Base-by-base conservation (phyloP, 2,113 vertebrate genomes). In the Oreotrochilus melanogaster region DNA sequence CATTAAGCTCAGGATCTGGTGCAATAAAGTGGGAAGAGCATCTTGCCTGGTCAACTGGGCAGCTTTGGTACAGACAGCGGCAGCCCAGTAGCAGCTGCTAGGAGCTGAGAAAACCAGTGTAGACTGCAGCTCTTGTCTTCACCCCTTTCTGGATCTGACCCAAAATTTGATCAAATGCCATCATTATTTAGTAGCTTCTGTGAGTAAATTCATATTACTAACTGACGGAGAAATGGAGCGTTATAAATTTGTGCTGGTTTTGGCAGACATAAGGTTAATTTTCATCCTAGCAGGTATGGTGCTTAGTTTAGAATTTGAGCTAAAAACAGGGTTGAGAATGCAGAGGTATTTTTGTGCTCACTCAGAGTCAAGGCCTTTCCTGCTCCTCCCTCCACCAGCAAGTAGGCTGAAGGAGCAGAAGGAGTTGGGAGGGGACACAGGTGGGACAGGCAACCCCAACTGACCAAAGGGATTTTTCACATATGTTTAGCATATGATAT, bases 11-110 rank as follows among this genome's bases (percentile, higher is more conserved):
- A 56, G 76, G 48, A 51, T 5, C 14, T 45, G 3, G 14, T 3
- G n/a, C 18, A 43, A 6, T 1, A 30, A 18, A 56, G 14, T 25
- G 14, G 48, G 13, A 58, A 74, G 18, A 81, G 47, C 56, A 57
- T 56, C 54, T 14, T 14, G 18, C 28, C 30, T 22, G 48, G 6
- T 9, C 47, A 45, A 3, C 9, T 0, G 1, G 25, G 43, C 64
- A 37, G 50, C 25, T 75, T 57, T 60, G 5, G 39, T 13, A 39
- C 11, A 39, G 48, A 6, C 50, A 50, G 27, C 14, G 21, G 16
- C n/a, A 66, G 33, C 25, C 22, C 16, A 4, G 7, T 6, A 10
- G 23, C 15, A 7, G 30, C 45, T 60, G 43, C 37, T 22, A 17
- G 73, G 42, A 64, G 18, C 22, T 13, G 43, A 42, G 56, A 47